A percentile compares a stretch with the other conserved stretches of the same genome.
phyloP scores from a whole-genome alignment of 1,140 invertebrate species.

The Hestina assimilis region DNA sequence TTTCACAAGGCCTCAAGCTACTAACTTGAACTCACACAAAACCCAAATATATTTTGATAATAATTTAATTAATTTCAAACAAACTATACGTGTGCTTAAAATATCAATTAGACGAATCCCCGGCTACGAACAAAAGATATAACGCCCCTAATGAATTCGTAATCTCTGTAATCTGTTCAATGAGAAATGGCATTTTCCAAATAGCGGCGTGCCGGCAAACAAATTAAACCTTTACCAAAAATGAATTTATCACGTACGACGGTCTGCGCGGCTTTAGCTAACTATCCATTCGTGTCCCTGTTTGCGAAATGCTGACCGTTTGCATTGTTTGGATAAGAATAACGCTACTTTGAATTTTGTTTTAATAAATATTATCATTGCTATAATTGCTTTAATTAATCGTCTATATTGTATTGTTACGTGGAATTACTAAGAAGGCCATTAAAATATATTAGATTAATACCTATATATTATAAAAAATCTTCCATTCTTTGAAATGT shows the following conservation, averaged over 20 bases:
- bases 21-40: too few species aligned
- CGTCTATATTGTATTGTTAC: too few species aligned
- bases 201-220: constrained; percentile 64
- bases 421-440: too few species aligned
- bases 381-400: not conserved
- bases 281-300: constrained; percentile 52
- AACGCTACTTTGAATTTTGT: not conserved
- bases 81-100: constrained; percentile 54
- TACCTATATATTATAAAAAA: too few species aligned
- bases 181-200: constrained; percentile 73
- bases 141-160: constrained; percentile 73
- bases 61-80: constrained; percentile 12
- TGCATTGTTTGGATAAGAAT: not conserved
- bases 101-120: constrained; percentile 62
- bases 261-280: constrained; percentile 36
- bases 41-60: too few species aligned
- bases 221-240: constrained; percentile 75
- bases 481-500: too few species aligned
- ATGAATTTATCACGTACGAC: constrained; percentile 71
- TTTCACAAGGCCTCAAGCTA: too few species aligned
- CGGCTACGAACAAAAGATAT: constrained; percentile 60
- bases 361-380: not conserved
- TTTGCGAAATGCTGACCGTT: constrained; percentile 37
- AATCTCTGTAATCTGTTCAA: constrained; percentile 75
- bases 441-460: too few species aligned